These are phyloP conservation scores for Scaptomyza parva DNA, from an alignment of 2,888 invertebrate genomes.

Conservation along the genomic window DNA sequence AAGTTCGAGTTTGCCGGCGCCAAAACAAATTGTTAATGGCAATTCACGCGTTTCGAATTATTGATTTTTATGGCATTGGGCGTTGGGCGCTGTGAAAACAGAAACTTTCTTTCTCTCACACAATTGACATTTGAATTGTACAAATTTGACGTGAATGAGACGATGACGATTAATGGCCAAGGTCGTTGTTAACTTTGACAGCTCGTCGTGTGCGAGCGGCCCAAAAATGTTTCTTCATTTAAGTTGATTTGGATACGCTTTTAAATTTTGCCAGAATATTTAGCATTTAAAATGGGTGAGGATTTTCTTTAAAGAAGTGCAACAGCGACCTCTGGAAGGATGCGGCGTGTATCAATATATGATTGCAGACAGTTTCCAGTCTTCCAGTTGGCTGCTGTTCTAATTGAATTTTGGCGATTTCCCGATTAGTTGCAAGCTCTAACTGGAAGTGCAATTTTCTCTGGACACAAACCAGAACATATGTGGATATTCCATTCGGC, in stretches of 20 bases:
- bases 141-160: conserved; percentile 73
- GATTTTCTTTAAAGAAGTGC: not conserved
- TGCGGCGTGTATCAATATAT: not conserved
- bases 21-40: conserved; percentile 77
- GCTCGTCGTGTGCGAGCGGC: conserved; percentile 29
- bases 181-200: conserved; percentile 77
- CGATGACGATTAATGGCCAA: conserved; percentile 80
- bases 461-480: conserved; percentile 64
- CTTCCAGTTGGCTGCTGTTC: conserved; percentile 32
- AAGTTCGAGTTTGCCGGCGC: conserved; percentile 62
- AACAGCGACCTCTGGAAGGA: conserved; percentile 46
- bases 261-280: conserved; percentile 13
- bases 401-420: conserved; percentile 2
- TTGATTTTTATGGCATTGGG: no score
- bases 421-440: conserved; percentile 32
- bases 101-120: conserved; percentile 62
- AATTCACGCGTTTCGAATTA: conserved; percentile 67
- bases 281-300: conserved; percentile 21
- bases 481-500: conserved; percentile 23
- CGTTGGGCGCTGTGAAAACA: conserved; percentile 37
- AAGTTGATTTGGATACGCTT: not conserved
- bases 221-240: conserved; percentile 13
- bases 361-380: not conserved
- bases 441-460: conserved; percentile 46
- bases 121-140: conserved; percentile 78